These are phyloP conservation scores for Glareola pratincola DNA, from an alignment of 2,113 vertebrate genomes.

Conservation along the genomic window DNA sequence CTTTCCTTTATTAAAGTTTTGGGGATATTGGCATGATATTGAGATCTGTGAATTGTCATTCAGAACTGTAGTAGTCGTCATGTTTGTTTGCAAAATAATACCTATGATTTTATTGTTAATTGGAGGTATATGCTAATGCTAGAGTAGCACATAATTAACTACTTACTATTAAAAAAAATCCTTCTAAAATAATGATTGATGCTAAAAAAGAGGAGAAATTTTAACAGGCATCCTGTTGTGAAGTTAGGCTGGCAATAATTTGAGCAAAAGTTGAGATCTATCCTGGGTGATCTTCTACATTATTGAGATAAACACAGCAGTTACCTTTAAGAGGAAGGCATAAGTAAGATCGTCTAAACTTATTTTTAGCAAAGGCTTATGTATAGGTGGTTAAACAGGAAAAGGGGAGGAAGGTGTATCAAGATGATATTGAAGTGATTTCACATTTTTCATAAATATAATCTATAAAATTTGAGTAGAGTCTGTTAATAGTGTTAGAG, in stretches of 20 bases:
- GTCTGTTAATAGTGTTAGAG: not conserved
- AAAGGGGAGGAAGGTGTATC: accelerated
- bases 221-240: accelerated
- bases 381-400: accelerated
- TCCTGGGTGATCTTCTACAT: not conserved
- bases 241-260: not conserved
- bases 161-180: not conserved
- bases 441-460: not conserved
- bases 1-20: not conserved
- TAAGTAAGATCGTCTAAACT: not conserved
- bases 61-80: not conserved
- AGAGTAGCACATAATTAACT: not conserved
- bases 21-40: not conserved
- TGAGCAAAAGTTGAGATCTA: not conserved
- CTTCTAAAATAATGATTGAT: not conserved
- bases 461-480: not conserved
- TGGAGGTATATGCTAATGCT: not conserved
- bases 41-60: not conserved
- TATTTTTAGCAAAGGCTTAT: too few relatives aligned
- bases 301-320: not conserved
- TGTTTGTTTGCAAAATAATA: not conserved
- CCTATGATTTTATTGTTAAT: not conserved
- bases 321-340: not conserved
- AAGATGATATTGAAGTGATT: not conserved
- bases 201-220: not conserved